phyloP scores from a whole-genome alignment of 2,888 invertebrate genomes.

The Lutraria lutraria region DNA sequence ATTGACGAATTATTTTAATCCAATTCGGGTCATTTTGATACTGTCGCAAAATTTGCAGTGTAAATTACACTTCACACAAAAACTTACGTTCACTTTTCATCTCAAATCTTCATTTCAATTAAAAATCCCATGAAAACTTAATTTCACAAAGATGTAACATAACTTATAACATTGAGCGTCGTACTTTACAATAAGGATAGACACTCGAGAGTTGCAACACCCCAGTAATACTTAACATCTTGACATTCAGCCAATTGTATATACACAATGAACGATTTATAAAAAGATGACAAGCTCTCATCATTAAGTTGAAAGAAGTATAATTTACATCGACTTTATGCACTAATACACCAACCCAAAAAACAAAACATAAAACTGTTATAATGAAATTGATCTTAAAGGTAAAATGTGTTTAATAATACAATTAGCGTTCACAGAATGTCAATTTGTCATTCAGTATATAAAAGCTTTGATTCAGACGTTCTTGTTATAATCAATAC shows the following conservation, averaged over 20 bases:
- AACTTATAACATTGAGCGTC: neutral
- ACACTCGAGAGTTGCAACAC: neutral
- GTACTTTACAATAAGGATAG: neutral
- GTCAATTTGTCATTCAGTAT: neutral
- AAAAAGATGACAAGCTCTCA: neutral
- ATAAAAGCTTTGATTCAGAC: neutral
- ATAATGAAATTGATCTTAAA: neutral
- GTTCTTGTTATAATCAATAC: slow-evolving; percentile 3
- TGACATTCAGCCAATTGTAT: neutral
- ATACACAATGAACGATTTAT: neutral
- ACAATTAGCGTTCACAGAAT: neutral
- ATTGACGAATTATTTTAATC: too few relatives aligned
- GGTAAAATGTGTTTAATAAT: neutral
- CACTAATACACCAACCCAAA: neutral
- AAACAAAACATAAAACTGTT: neutral
- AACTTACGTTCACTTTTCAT: too few relatives aligned
- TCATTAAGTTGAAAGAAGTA: neutral
- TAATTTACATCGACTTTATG: neutral
- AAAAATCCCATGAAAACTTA: too few relatives aligned
- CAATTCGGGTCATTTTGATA: too few relatives aligned
- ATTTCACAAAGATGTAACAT: neutral
- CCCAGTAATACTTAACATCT: neutral
- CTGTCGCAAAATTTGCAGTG: too few relatives aligned
- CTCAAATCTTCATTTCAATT: too few relatives aligned
- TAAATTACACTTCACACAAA: too few relatives aligned